Evolutionary conservation across 1,140 invertebrate species (phyloP).

Genomic region (Procambarus virginalis): DNA sequence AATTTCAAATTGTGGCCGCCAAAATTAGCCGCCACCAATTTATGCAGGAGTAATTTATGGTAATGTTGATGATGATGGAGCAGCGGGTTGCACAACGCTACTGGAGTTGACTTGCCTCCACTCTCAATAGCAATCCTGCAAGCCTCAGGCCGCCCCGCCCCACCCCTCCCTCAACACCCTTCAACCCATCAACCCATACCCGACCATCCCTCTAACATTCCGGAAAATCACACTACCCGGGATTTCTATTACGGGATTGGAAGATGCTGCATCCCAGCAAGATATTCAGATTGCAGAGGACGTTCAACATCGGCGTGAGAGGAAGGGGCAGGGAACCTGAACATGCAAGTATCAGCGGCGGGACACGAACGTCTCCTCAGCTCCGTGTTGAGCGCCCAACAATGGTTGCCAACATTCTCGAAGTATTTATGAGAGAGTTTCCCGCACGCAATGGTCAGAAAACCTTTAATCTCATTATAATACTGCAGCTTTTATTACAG

Average conservation of each 20-base stretch:
- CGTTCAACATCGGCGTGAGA: background rate
- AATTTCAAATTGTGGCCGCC: slow-evolving; percentile 38
- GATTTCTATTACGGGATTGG: background rate
- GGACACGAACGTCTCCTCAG: slow-evolving; percentile 52
- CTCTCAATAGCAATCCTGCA: slow-evolving; percentile 59
- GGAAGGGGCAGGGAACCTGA: background rate
- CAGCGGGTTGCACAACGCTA: slow-evolving; percentile 57
- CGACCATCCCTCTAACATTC: too few species aligned
- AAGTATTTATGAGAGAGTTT: slow-evolving; percentile 55
- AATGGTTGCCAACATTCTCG: slow-evolving; percentile 42
- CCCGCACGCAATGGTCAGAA: slow-evolving; percentile 56
- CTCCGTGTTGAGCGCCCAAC: slow-evolving; percentile 28
- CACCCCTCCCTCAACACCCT: background rate
- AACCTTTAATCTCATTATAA: slow-evolving; percentile 47
- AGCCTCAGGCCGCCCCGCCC: slow-evolving; percentile 2
- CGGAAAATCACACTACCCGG: background rate
- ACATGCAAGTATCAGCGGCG: background rate
- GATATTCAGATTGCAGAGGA: too few species aligned
- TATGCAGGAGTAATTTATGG: slow-evolving; percentile 58
- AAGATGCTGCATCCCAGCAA: too few species aligned
- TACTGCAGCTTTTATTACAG: background rate
- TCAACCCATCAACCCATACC: background rate
- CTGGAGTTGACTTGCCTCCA: slow-evolving; percentile 59
- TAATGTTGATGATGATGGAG: slow-evolving; percentile 67
- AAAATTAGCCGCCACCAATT: slow-evolving; percentile 58